A percentile compares a stretch with the other conserved stretches of the same genome.
Conservation (phyloP, 2,113 vertebrate genomes). For the Synodontis membranacea region DNA sequence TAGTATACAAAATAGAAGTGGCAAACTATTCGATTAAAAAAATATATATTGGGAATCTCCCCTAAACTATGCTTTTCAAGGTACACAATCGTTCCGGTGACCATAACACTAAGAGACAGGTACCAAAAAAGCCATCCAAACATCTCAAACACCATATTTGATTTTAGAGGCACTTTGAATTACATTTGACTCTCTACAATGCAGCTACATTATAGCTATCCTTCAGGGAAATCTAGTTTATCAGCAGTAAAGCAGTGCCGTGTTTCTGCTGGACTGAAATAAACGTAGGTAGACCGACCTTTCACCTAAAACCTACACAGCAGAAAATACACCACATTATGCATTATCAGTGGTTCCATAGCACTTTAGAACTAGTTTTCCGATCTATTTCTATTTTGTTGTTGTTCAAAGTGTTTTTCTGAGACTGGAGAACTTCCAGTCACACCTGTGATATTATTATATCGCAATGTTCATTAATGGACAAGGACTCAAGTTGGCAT, state of each 20-base stretch:
- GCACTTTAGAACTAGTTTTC: neutral
- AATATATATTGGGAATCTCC: no score
- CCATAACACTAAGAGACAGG: neutral
- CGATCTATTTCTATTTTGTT: neutral
- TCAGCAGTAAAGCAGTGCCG: neutral
- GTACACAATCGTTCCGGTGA: neutral
- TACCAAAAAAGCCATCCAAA: neutral
- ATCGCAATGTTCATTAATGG: neutral
- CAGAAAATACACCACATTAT: neutral
- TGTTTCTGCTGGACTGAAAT: neutral
- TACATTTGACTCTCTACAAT: neutral
- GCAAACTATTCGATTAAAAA: neutral
- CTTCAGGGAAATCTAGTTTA: neutral
- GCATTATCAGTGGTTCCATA: neutral
- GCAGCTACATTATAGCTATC: neutral
- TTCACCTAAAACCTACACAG: neutral
- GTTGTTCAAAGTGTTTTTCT: neutral
- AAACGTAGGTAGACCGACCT: neutral
- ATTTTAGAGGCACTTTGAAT: neutral
- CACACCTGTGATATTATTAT: neutral
- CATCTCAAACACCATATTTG: neutral
- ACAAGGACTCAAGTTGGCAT: slow-evolving; percentile 14
- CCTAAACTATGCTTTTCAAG: neutral
- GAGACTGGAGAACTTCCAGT: neutral
- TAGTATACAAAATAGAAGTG: neutral